Evolutionary conservation across 2,797 vertebrate species (phyloP).

Genomic region (Tamandua tetradactyla): DNA sequence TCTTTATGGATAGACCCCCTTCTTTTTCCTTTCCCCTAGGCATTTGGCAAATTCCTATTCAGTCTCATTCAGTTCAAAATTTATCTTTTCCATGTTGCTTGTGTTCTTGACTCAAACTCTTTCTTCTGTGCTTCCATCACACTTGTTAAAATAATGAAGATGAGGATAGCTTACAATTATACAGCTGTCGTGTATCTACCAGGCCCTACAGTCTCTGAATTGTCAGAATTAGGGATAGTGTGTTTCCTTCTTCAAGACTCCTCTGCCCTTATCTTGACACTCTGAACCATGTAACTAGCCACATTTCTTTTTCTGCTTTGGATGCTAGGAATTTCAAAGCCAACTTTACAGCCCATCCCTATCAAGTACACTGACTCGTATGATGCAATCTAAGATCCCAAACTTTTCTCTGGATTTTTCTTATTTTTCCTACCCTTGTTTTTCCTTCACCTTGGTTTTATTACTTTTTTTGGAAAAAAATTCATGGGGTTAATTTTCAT

Average conservation of each 20-base stretch:
- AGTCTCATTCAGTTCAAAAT: background rate
- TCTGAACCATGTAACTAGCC: constrained; percentile 22
- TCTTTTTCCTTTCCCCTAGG: background rate
- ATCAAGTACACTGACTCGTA: background rate
- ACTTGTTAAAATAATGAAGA: background rate
- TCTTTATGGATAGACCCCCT: background rate
- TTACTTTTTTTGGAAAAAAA: background rate
- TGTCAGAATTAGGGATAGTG: constrained; percentile 58
- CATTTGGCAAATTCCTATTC: background rate
- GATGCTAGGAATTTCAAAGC: background rate
- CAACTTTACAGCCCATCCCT: background rate
- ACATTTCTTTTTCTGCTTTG: constrained; percentile 28
- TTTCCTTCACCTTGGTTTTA: background rate
- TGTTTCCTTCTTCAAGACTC: constrained; percentile 52
- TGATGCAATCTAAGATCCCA: background rate
- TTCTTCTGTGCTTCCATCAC: background rate
- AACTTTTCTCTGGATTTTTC: background rate
- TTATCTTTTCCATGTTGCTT: background rate
- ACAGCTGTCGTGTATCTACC: background rate
- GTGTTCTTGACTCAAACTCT: constrained; percentile 47
- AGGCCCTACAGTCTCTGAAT: background rate
- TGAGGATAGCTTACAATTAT: constrained; percentile 31
- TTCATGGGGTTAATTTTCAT: background rate
- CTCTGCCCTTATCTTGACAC: constrained; percentile 51
- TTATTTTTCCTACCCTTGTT: background rate